phyloP scores from a whole-genome alignment of 2,113 vertebrate genomes.

The Sphaerodactylus townsendi region DNA sequence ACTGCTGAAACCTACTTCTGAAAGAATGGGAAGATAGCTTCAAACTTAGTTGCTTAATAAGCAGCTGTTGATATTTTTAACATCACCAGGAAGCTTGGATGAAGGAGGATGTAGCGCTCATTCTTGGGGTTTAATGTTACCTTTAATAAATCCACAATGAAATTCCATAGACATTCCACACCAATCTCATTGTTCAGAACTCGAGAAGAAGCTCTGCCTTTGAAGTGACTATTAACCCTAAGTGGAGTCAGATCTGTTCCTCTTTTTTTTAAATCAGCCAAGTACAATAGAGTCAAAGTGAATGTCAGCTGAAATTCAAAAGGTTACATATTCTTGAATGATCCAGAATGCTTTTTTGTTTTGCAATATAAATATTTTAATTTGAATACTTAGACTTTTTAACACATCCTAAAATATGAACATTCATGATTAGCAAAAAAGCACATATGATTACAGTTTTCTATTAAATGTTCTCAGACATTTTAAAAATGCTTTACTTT shows the following conservation, averaged over 20 bases:
- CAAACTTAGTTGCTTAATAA: neutral
- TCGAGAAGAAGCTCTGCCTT: neutral
- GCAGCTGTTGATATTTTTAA: conserved; percentile 4
- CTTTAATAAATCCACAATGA: conserved; percentile 13
- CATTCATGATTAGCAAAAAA: neutral
- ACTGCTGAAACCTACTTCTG: neutral
- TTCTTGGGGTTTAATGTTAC: conserved; percentile 18
- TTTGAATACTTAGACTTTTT: neutral
- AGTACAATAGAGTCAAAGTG: neutral
- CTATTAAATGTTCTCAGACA: neutral
- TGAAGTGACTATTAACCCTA: neutral
- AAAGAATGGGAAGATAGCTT: conserved; percentile 5
- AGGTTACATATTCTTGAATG: neutral
- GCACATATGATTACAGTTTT: neutral
- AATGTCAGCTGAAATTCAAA: neutral
- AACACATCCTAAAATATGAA: neutral
- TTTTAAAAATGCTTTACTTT: no score
- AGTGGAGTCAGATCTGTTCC: neutral
- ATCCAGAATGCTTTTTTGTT: neutral
- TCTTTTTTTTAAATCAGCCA: neutral
- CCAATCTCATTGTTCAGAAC: neutral
- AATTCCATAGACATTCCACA: neutral
- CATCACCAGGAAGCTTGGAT: conserved; percentile 22
- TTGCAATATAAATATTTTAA: neutral
- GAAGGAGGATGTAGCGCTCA: neutral